Percentiles rank a stretch among this genome's conserved stretches.
Conservation (phyloP, 2,888 invertebrate genomes). For the Graphium colonna region DNA sequence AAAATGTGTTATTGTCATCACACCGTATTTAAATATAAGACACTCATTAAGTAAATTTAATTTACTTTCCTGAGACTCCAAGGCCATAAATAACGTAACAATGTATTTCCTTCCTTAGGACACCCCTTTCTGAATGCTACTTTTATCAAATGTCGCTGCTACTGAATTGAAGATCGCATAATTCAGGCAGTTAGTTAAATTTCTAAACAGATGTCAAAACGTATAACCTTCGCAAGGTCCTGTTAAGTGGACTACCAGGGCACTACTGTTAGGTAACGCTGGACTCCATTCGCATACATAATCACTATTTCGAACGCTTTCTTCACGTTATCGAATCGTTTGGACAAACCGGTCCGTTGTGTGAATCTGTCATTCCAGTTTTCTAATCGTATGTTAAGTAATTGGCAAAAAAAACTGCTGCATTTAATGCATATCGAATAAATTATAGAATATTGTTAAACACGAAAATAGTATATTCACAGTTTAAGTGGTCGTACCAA, state of each 20-base stretch:
- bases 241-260: constrained; percentile 34
- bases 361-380: constrained; percentile 5
- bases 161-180: not conserved
- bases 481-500: too few relatives aligned
- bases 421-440: too few relatives aligned
- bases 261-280: constrained; percentile 28
- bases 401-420: too few relatives aligned
- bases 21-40: too few relatives aligned
- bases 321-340: constrained; percentile 14
- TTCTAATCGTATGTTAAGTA: constrained; percentile 9
- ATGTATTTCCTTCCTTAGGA: too few relatives aligned
- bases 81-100: too few relatives aligned
- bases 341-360: constrained; percentile 13
- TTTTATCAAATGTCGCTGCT: not conserved
- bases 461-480: too few relatives aligned
- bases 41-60: too few relatives aligned
- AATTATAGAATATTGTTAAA: too few relatives aligned
- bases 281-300: constrained; percentile 13
- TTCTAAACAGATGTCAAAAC: constrained; percentile 18
- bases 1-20: too few relatives aligned
- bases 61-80: too few relatives aligned
- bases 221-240: constrained; percentile 29
- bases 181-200: not conserved
- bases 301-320: constrained; percentile 12
- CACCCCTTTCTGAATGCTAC: too few relatives aligned